These are phyloP conservation scores for Zaprionus taronus DNA, from an alignment of 1,140 invertebrate species.

Conservation along the genomic window DNA sequence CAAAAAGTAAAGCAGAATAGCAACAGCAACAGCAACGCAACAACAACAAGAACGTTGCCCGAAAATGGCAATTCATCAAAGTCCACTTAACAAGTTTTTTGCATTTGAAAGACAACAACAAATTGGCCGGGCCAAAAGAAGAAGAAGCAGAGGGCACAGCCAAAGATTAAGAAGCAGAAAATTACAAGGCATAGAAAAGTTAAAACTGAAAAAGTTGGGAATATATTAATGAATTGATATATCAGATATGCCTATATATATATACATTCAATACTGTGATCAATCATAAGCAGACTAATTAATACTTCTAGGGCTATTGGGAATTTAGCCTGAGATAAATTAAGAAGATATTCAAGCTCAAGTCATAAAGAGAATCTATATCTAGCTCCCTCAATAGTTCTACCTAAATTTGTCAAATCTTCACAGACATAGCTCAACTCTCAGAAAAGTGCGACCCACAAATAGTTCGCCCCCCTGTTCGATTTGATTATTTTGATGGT, in stretches of 20 bases:
- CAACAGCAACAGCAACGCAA: conserved; percentile 43
- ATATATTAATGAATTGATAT: conserved; percentile 10
- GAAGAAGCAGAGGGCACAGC: conserved; percentile 1
- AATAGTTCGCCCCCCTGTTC: not conserved
- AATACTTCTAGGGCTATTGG: conserved; percentile 20
- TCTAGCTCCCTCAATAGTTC: too few relatives aligned
- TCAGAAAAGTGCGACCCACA: not conserved
- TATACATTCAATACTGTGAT: not conserved
- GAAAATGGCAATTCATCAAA: conserved; percentile 79
- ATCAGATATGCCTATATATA: not conserved
- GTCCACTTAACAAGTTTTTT: conserved; percentile 80
- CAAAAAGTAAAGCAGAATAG: conserved; percentile 32
- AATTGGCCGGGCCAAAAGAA: conserved; percentile 31
- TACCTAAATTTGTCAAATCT: not conserved
- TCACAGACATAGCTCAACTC: not conserved
- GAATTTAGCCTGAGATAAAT: not conserved
- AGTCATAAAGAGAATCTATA: too few relatives aligned
- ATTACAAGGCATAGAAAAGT: conserved; percentile 19
- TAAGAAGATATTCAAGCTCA: not conserved
- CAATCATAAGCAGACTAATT: conserved; percentile 9
- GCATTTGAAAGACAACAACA: conserved; percentile 68
- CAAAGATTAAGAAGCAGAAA: conserved; percentile 23
- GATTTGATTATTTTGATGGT: not conserved
- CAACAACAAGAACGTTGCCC: conserved; percentile 38
- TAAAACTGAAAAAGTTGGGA: conserved; percentile 15